These are phyloP conservation scores for Alosa alosa DNA, from an alignment of 2,113 vertebrate species.

Conservation along the genomic window DNA sequence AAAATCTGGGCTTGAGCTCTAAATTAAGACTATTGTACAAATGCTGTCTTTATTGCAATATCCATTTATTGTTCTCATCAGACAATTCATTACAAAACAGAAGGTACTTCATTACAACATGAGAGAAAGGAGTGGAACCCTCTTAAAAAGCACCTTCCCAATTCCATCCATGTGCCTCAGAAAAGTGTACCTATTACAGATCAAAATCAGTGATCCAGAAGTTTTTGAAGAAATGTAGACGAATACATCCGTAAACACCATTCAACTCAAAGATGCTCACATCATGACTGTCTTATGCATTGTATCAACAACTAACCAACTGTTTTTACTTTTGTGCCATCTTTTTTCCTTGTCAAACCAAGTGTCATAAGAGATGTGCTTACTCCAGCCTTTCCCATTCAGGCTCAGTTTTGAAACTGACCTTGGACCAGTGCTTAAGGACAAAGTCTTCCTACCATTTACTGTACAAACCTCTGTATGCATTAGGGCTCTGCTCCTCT, in stretches of 20 bases:
- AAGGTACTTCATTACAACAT: constrained; percentile 55
- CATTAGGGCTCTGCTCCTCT: background rate
- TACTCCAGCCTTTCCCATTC: background rate
- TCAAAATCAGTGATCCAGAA: background rate
- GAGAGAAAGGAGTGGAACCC: constrained; percentile 53
- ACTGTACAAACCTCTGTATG: background rate
- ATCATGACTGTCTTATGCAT: background rate
- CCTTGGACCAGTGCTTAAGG: background rate
- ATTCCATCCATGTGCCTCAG: background rate
- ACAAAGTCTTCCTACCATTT: background rate
- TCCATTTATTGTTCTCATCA: constrained; percentile 71
- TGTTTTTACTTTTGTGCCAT: background rate
- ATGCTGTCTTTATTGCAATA: constrained; percentile 59
- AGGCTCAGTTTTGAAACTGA: background rate
- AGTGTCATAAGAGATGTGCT: background rate
- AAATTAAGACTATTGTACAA: background rate
- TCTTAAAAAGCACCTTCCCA: constrained; percentile 33
- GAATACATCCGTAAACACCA: background rate
- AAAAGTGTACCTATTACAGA: background rate
- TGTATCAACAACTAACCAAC: background rate
- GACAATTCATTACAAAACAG: constrained; percentile 70
- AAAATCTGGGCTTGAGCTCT: background rate
- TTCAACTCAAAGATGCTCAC: background rate
- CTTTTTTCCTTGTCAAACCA: background rate
- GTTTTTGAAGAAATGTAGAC: background rate